A percentile compares a stretch with the other conserved stretches of the same genome.
Conservation (phyloP, 2,888 invertebrate genomes). For the Gari tellinella region DNA sequence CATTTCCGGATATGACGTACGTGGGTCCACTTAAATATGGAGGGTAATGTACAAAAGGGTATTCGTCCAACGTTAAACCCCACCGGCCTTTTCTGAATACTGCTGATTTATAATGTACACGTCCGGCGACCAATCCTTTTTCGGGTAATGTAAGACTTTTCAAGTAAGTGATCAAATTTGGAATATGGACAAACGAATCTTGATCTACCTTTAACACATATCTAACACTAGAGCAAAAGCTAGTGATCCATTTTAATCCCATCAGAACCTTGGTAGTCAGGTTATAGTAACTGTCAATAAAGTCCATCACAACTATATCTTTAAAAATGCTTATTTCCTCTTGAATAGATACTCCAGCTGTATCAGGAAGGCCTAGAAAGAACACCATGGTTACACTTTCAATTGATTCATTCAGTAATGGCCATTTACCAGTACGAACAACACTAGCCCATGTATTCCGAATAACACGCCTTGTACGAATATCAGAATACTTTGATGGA, state of each 20-base stretch:
- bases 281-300: conserved; percentile 13
- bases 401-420: no score
- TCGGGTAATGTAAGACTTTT: background rate
- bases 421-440: no score
- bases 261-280: conserved; percentile 7
- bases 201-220: conserved; percentile 17
- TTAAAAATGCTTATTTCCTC: background rate
- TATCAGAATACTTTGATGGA: no score
- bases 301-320: conserved; percentile 12
- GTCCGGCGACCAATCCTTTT: conserved; percentile 11
- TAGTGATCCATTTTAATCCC: conserved; percentile 3
- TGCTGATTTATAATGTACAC: background rate
- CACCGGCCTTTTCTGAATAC: background rate
- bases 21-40: conserved; percentile 9
- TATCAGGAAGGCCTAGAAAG: no score
- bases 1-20: conserved; percentile 1
- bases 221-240: background rate
- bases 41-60: conserved; percentile 1
- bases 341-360: no score
- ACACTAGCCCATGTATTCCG: no score
- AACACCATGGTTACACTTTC: no score
- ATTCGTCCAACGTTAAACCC: background rate
- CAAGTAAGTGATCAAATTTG: background rate
- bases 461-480: no score
- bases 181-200: conserved; percentile 10